These are phyloP conservation scores for Strigamia maritima DNA, from an alignment of 2,888 invertebrate genomes.

Conservation along the genomic window DNA sequence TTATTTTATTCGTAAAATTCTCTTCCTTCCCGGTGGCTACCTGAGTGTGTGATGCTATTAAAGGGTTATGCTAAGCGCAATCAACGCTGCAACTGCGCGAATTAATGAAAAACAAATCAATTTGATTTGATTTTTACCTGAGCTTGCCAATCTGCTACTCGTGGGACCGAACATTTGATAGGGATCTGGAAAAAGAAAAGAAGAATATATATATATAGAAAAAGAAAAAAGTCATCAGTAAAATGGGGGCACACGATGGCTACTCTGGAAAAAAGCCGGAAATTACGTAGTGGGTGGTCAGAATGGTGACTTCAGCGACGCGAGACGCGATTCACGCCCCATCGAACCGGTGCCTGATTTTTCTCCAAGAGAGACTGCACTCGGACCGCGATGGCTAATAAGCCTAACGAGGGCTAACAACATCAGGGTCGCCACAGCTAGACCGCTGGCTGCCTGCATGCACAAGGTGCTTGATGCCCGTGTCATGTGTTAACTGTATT, in stretches of 20 bases:
- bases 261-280: not conserved
- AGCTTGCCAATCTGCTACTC: slow-evolving; percentile 91
- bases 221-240: slow-evolving; percentile 15
- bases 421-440: not conserved
- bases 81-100: not conserved
- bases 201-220: not conserved
- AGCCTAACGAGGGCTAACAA: not conserved
- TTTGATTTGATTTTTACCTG: slow-evolving; percentile 62
- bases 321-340: not conserved
- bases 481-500: not conserved
- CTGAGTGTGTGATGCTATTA: not conserved
- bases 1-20: not conserved
- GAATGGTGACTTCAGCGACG: not conserved
- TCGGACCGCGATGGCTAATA: not conserved
- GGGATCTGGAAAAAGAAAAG: slow-evolving; percentile 70
- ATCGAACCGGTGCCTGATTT: not conserved
- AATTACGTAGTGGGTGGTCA: not conserved
- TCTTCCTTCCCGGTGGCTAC: not conserved
- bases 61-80: not conserved
- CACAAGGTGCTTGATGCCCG: not conserved
- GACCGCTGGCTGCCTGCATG: not conserved
- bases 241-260: not conserved
- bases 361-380: not conserved
- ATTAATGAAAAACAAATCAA: not conserved
- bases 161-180: slow-evolving; percentile 98